A percentile compares a stretch with the other conserved stretches of the same genome.
Conservation (phyloP, 2,888 invertebrate genomes). For the Capitulum mitella region DNA sequence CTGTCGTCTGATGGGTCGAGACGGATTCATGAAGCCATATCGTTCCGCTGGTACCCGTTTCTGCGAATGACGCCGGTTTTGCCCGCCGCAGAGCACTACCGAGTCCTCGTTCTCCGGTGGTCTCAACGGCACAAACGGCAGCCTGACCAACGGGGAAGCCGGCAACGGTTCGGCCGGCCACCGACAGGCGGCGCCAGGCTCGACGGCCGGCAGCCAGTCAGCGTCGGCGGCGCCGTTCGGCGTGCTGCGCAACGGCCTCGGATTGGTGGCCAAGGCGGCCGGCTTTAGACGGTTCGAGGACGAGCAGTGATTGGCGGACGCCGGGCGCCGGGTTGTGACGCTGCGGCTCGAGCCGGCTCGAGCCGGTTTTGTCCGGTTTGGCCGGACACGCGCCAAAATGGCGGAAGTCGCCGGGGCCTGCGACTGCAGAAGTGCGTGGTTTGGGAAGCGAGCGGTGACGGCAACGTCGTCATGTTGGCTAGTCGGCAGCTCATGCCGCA, state of each 20-base stretch:
- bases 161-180: background rate
- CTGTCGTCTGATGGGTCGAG: no score
- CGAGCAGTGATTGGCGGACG: slow-evolving; percentile 12
- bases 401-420: no score
- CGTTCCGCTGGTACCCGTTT: no score
- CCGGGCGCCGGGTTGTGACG: background rate
- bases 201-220: background rate
- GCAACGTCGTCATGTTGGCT: no score
- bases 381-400: no score
- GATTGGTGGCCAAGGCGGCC: background rate
- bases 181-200: background rate
- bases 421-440: no score
- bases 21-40: no score
- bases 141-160: background rate
- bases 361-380: background rate
- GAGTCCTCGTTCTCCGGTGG: background rate
- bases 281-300: slow-evolving; percentile 14
- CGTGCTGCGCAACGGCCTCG: background rate
- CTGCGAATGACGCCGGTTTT: no score
- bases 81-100: background rate
- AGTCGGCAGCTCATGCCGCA: no score
- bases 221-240: background rate
- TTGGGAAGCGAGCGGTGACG: no score
- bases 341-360: background rate
- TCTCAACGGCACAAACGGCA: background rate